These are phyloP conservation scores for Bombus polaris DNA, from an alignment of 1,140 invertebrate species.

Conservation along the genomic window DNA sequence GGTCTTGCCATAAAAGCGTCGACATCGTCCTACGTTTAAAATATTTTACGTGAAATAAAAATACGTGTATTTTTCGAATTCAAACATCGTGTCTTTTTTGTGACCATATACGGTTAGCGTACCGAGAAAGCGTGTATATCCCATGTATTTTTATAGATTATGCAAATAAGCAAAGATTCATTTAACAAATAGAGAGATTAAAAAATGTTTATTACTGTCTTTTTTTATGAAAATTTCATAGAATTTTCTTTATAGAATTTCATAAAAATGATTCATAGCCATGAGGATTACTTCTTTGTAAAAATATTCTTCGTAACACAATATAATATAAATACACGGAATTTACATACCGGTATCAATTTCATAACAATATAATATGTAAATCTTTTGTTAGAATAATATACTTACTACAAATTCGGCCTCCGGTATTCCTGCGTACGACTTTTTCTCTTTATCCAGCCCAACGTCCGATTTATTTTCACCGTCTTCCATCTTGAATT, in stretches of 20 bases:
- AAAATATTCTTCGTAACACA: conserved; percentile 22
- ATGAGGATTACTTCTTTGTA: conserved; percentile 20
- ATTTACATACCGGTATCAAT: background rate
- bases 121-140: background rate
- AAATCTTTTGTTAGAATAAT: background rate
- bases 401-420: conserved; percentile 89
- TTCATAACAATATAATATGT: background rate
- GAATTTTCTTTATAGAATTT: background rate
- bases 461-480: conserved; percentile 75
- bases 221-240: background rate
- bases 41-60: background rate
- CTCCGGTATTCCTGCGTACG: conserved; percentile 91
- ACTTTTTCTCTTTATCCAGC: conserved; percentile 85
- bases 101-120: conserved; percentile 52
- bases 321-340: background rate
- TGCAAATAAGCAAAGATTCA: background rate
- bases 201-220: too few relatives aligned
- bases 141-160: background rate
- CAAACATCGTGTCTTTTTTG: conserved; percentile 5
- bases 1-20: conserved; percentile 94
- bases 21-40: conserved; percentile 93
- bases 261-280: background rate
- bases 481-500: conserved; percentile 75
- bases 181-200: background rate
- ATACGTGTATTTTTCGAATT: background rate